A percentile compares a stretch with the other conserved stretches of the same genome.
phyloP scores from a whole-genome alignment of 2,113 vertebrate genomes.

The Pomatorhinus ruficollis region DNA sequence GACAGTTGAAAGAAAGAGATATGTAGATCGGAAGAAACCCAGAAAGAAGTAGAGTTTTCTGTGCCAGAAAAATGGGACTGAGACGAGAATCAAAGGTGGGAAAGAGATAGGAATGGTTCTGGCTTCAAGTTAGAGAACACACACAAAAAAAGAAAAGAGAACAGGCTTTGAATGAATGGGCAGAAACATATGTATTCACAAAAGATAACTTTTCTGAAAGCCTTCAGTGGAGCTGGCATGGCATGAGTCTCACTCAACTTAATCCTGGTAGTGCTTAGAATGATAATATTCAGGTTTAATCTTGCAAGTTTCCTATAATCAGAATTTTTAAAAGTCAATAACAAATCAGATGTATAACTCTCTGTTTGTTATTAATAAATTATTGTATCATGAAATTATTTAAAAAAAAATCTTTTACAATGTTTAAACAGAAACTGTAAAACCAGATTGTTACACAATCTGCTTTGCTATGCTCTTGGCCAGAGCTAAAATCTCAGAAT shows the following conservation, averaged over 20 bases:
- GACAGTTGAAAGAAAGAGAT: background rate
- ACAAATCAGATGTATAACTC: background rate
- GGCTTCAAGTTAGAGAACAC: background rate
- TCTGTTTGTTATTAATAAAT: slow-evolving; percentile 47
- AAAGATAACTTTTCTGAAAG: background rate
- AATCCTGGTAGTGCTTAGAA: background rate
- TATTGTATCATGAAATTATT: background rate
- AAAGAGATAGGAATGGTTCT: background rate
- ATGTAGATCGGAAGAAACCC: background rate
- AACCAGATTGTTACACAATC: slow-evolving; percentile 41
- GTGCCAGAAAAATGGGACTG: background rate
- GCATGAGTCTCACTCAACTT: background rate
- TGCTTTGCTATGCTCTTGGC: background rate
- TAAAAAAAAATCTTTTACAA: slow-evolving; percentile 19
- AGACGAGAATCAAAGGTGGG: background rate
- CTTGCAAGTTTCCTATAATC: background rate
- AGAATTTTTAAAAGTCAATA: background rate
- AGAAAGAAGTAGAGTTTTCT: background rate
- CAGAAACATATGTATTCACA: background rate
- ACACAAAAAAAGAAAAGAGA: background rate
- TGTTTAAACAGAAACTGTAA: background rate
- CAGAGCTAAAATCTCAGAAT: background rate
- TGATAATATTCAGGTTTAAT: background rate
- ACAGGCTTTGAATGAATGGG: background rate
- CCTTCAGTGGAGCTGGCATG: background rate